Conservation (phyloP, 2,113 vertebrate species). For the Hippocampus barbouri region DNA sequence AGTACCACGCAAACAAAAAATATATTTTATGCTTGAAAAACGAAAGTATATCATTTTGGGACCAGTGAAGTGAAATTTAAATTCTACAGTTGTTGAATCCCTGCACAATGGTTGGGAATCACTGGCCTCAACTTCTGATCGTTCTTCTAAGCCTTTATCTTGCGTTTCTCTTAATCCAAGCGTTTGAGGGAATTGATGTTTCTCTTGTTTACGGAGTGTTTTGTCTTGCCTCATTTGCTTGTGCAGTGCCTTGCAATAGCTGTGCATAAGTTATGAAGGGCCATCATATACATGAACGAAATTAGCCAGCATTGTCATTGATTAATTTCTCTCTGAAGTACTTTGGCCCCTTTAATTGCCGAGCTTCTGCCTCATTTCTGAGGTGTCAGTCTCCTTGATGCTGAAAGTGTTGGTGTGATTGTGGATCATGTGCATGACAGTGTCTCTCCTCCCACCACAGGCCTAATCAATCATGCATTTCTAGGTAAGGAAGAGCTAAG, state of each 20-base stretch:
- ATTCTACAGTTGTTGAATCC: too few species aligned
- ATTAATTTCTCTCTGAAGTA: neutral
- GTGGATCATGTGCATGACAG: constrained; percentile 65
- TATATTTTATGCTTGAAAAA: too few species aligned
- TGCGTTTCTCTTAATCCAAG: neutral
- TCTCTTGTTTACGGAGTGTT: neutral
- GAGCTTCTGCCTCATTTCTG: neutral
- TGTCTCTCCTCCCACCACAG: constrained; percentile 76
- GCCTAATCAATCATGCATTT: constrained; percentile 90
- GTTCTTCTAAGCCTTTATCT: neutral
- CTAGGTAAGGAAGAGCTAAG: constrained; percentile 92
- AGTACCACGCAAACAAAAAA: too few species aligned
- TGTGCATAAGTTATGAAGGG: neutral
- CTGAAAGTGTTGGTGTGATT: constrained; percentile 45
- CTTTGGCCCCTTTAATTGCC: neutral
- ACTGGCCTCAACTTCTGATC: too few species aligned
- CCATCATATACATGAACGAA: neutral
- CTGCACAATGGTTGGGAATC: too few species aligned
- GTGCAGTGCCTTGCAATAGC: neutral
- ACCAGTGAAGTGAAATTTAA: too few species aligned
- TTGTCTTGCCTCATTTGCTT: neutral
- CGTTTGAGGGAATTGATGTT: neutral
- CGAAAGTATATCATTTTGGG: too few species aligned
- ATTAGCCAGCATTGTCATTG: neutral
- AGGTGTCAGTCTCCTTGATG: constrained; percentile 1